These are phyloP conservation scores for Todiramphus chloris DNA, from an alignment of 2,113 vertebrate genomes.

Conservation along the genomic window DNA sequence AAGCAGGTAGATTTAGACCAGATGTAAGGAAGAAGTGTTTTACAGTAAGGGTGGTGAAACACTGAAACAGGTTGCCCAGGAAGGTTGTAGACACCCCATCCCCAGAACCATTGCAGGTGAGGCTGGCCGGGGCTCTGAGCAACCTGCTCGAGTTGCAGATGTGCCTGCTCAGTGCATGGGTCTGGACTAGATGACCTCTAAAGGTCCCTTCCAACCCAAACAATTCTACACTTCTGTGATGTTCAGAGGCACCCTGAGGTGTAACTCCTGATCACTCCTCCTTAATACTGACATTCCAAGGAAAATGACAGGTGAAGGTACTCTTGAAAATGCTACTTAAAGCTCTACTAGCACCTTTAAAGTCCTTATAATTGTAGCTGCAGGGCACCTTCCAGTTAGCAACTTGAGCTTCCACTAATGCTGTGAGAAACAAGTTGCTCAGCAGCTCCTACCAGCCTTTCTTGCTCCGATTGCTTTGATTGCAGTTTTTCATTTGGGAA, in stretches of 20 bases:
- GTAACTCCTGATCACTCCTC: not conserved
- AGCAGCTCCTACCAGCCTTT: not conserved
- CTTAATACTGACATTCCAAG: not conserved
- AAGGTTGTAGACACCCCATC: too few relatives aligned
- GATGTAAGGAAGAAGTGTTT: too few relatives aligned
- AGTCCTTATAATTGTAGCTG: not conserved
- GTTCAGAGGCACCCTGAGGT: not conserved
- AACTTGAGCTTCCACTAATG: not conserved
- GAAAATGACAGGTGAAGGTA: not conserved
- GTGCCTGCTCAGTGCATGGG: too few relatives aligned
- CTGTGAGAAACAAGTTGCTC: not conserved
- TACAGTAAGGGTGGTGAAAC: too few relatives aligned
- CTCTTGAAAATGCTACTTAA: not conserved
- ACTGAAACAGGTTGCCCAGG: too few relatives aligned
- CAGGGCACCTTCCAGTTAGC: not conserved
- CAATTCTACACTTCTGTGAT: not conserved
- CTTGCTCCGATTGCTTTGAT: not conserved
- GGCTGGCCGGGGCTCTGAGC: too few relatives aligned
- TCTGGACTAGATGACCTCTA: too few relatives aligned
- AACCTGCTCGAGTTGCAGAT: too few relatives aligned
- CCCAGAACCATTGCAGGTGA: too few relatives aligned
- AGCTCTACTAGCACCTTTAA: not conserved
- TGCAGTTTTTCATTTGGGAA: not conserved
- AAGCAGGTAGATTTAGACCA: too few relatives aligned
- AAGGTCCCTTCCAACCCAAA: too few relatives aligned